Conservation (phyloP, 2,113 vertebrate genomes). For the Cyprinodon brontotheroides region DNA sequence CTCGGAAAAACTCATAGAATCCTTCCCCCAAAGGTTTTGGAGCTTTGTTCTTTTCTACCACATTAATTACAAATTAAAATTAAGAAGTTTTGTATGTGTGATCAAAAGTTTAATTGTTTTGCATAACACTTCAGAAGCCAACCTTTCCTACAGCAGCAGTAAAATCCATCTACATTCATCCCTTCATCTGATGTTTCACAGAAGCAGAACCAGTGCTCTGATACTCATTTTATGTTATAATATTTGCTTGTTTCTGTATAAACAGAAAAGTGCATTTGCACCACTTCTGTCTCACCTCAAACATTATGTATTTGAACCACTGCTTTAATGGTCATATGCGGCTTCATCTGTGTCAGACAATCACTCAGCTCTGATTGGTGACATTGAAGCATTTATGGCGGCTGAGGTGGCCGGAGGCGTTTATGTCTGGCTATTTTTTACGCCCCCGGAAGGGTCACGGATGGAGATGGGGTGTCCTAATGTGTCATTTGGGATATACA, state of each 20-base stretch:
- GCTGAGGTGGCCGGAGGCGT: conserved; percentile 21
- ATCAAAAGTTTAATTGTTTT: no score
- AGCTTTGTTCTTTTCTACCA: not conserved
- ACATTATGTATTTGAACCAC: not conserved
- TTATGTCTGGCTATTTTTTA: conserved; percentile 44
- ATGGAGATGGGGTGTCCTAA: conserved; percentile 43
- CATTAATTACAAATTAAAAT: not conserved
- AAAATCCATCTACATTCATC: conserved; percentile 59
- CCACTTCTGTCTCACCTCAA: not conserved
- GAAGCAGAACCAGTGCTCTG: conserved; percentile 15
- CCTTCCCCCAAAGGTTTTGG: not conserved
- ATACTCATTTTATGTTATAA: conserved; percentile 2
- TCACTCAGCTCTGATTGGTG: conserved; percentile 50
- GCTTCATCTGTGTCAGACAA: conserved; percentile 33
- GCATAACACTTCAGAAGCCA: conserved; percentile 24
- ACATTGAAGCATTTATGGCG: conserved; percentile 55
- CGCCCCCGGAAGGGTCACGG: conserved; percentile 55
- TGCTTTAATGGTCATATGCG: conserved; percentile 21
- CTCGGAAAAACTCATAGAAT: not conserved
- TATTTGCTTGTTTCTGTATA: not conserved
- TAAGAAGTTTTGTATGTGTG: not conserved
- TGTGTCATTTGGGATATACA: conserved; percentile 65
- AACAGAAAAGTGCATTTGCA: not conserved
- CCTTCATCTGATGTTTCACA: conserved; percentile 45
- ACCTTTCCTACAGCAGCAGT: conserved; percentile 47